Conservation (phyloP, 37 sponge, comb jelly and placozoan species). For the Mnemiopsis leidyi region DNA sequence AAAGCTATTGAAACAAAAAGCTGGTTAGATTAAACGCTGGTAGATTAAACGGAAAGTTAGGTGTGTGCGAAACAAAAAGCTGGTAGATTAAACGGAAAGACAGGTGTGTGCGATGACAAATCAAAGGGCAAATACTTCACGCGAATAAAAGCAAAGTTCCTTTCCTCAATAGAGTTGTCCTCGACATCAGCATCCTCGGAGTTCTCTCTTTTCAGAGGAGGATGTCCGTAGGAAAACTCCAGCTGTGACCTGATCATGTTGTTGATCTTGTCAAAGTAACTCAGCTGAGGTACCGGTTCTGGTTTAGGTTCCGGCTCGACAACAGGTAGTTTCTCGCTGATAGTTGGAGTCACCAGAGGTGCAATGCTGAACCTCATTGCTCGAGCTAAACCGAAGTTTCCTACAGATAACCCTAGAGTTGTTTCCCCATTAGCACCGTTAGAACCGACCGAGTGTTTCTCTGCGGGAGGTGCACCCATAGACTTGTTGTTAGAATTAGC, state of each 20-base stretch:
- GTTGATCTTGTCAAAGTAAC: background rate
- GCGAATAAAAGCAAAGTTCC: too few species aligned
- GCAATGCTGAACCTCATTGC: background rate
- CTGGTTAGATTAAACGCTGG: too few species aligned
- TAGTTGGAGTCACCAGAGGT: background rate
- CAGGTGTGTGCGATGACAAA: too few species aligned
- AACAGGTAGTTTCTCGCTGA: background rate
- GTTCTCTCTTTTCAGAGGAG: background rate
- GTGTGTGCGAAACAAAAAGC: too few species aligned
- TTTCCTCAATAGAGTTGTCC: background rate
- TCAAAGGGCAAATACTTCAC: too few species aligned
- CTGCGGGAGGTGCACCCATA: background rate
- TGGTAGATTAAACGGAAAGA: too few species aligned
- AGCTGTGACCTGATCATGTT: background rate
- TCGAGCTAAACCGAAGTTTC: background rate
- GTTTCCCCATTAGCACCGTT: background rate
- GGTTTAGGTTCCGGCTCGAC: background rate
- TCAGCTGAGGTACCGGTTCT: too few species aligned
- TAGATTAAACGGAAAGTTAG: too few species aligned
- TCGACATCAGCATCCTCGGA: background rate
- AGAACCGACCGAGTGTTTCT: background rate
- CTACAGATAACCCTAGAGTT: background rate
- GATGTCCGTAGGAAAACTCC: background rate
- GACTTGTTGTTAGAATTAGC: background rate
- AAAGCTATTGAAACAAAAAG: too few species aligned